These are phyloP conservation scores for Cheilosia pagana DNA, from an alignment of 2,888 invertebrate species.

Conservation along the genomic window DNA sequence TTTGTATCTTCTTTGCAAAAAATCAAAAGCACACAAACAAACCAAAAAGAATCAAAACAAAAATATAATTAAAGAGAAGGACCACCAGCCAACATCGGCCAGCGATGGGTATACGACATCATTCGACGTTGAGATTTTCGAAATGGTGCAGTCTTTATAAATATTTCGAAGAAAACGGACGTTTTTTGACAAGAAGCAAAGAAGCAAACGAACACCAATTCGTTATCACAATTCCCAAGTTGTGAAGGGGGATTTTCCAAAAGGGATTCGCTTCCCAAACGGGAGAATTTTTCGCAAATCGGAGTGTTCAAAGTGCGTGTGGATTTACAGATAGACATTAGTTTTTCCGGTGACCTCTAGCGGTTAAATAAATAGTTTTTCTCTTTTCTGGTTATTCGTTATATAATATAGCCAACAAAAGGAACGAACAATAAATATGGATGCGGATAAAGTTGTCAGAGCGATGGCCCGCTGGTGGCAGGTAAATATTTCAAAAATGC, in stretches of 20 bases:
- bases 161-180: conserved; percentile 69
- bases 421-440: conserved; percentile 77
- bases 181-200: conserved; percentile 27
- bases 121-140: conserved; percentile 59
- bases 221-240: conserved; percentile 13
- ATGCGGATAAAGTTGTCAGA: conserved; percentile 83
- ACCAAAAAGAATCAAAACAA: conserved; percentile 63
- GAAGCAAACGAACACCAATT: background rate
- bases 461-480: conserved; percentile 84
- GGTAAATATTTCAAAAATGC: conserved; percentile 78
- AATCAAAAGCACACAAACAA: conserved; percentile 6
- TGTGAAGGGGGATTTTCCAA: conserved; percentile 9
- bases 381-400: conserved; percentile 65
- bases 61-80: conserved; percentile 56
- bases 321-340: conserved; percentile 18
- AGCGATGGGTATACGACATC: conserved; percentile 28
- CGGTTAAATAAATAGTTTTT: background rate
- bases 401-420: conserved; percentile 77
- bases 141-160: conserved; percentile 68
- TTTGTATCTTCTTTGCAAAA: conserved; percentile 39
- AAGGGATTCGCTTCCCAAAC: conserved; percentile 33
- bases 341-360: conserved; percentile 51
- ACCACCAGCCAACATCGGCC: conserved; percentile 42
- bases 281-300: background rate
- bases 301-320: background rate